Evolutionary conservation across 1,140 invertebrate species (phyloP).

Genomic region (Helicoverpa armigera): DNA sequence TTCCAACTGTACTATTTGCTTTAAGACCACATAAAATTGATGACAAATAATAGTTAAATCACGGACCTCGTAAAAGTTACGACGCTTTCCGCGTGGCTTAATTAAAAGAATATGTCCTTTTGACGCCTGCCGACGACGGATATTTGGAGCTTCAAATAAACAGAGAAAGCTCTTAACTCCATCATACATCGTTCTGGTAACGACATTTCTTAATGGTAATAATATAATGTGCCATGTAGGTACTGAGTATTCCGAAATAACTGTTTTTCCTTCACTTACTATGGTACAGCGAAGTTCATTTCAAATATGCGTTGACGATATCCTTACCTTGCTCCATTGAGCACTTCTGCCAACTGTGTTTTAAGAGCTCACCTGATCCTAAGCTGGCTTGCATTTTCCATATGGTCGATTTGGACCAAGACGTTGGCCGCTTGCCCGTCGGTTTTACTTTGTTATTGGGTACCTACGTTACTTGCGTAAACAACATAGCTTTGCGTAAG

Average conservation of each 20-base stretch:
- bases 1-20: constrained; percentile 73
- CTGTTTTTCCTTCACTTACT: too few relatives aligned
- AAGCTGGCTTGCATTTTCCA: constrained; percentile 27
- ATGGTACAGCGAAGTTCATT: too few relatives aligned
- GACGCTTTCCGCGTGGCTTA: constrained; percentile 83
- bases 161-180: constrained; percentile 36
- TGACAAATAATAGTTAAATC: constrained; percentile 87
- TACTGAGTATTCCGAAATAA: too few relatives aligned
- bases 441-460: constrained; percentile 1
- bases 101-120: constrained; percentile 85
- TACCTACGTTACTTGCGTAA: background rate
- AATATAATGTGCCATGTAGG: background rate
- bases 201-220: constrained; percentile 17
- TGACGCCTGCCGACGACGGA: constrained; percentile 62
- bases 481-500: background rate
- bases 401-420: constrained; percentile 33
- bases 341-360: constrained; percentile 44
- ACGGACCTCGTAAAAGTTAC: constrained; percentile 84
- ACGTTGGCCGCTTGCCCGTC: constrained; percentile 32
- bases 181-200: constrained; percentile 33
- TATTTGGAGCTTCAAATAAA: constrained; percentile 65
- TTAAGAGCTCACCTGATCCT: constrained; percentile 45
- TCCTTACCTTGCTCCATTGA: constrained; percentile 28
- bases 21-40: constrained; percentile 84
- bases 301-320: background rate